Evolutionary conservation across 2,113 vertebrate genomes (phyloP).

Genomic region (Pungitius pungitius): DNA sequence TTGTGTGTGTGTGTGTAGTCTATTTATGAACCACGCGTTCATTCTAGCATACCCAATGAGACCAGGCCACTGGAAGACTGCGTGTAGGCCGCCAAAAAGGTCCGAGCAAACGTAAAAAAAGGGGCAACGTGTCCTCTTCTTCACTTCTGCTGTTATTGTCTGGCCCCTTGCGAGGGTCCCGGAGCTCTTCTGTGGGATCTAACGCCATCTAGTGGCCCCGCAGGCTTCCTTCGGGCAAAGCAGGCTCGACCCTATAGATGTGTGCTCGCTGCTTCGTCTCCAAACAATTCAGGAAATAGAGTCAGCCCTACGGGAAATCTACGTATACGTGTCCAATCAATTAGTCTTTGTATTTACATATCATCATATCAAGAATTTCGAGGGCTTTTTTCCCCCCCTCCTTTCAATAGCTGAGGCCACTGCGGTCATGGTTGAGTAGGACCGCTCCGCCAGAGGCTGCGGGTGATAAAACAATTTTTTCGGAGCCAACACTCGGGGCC

Average conservation of each 20-base stretch:
- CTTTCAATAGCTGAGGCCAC: not conserved
- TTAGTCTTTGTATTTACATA: not conserved
- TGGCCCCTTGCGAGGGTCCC: conserved; percentile 48
- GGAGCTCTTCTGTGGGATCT: conserved; percentile 79
- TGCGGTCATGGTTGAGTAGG: conserved; percentile 32
- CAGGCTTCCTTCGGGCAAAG: conserved; percentile 60
- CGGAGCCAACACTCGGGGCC: conserved; percentile 58
- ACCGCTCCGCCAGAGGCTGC: conserved; percentile 45
- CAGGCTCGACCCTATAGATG: not conserved
- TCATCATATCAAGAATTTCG: too few species aligned
- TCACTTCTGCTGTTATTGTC: conserved; percentile 60
- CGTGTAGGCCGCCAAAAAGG: too few species aligned
- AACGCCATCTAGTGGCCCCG: conserved; percentile 84
- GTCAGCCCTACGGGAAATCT: not conserved
- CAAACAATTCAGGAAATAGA: not conserved
- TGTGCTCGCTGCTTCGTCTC: not conserved
- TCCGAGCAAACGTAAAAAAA: conserved; percentile 47
- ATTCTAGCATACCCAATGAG: conserved; percentile 40
- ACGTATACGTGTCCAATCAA: not conserved
- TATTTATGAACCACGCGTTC: conserved; percentile 54
- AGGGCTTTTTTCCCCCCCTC: not conserved
- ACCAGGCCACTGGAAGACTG: conserved; percentile 36
- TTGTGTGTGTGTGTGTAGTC: conserved; percentile 36
- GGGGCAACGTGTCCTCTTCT: conserved; percentile 48
- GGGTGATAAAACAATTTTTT: conserved; percentile 69